A percentile compares a stretch with the other conserved stretches of the same genome.
These are phyloP conservation scores for Drosophila bifasciata DNA, from an alignment of 1,140 invertebrate genomes.

Conservation along the genomic window DNA sequence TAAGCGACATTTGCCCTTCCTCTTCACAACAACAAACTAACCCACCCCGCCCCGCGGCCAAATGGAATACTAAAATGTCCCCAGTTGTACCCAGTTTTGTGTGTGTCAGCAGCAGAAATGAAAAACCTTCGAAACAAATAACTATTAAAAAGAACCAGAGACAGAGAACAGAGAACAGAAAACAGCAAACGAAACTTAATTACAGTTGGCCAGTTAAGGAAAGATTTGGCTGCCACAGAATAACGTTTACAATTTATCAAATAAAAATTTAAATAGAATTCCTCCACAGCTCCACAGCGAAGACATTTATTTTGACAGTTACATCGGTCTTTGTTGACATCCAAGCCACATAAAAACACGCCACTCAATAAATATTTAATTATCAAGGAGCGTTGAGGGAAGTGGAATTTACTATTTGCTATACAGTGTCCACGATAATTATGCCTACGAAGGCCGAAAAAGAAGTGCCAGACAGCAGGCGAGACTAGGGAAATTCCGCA, in stretches of 20 bases:
- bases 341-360: constrained; percentile 38
- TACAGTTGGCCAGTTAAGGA: constrained; percentile 24
- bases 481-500: neutral
- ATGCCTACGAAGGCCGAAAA: constrained; percentile 19
- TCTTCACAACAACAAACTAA: constrained; percentile 17
- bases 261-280: constrained; percentile 68
- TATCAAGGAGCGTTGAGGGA: constrained; percentile 48
- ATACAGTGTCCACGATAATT: constrained; percentile 47
- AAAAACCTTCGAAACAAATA: constrained; percentile 28
- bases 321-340: constrained; percentile 37
- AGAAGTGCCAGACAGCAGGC: neutral
- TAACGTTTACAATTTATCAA: constrained; percentile 65
- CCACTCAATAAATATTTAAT: constrained; percentile 76
- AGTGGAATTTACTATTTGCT: constrained; percentile 61
- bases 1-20: constrained; percentile 40
- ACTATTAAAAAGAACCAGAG: constrained; percentile 30
- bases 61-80: constrained; percentile 50
- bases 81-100: constrained; percentile 46
- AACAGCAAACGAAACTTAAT: constrained; percentile 5
- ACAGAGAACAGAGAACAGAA: constrained; percentile 6
- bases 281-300: constrained; percentile 38
- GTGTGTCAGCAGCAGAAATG: constrained; percentile 8
- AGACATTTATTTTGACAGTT: constrained; percentile 54
- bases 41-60: constrained; percentile 26
- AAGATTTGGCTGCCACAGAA: constrained; percentile 19